Base-by-base conservation (phyloP, 2,113 vertebrate genomes). In the Gymnocephalus cernua region DNA sequence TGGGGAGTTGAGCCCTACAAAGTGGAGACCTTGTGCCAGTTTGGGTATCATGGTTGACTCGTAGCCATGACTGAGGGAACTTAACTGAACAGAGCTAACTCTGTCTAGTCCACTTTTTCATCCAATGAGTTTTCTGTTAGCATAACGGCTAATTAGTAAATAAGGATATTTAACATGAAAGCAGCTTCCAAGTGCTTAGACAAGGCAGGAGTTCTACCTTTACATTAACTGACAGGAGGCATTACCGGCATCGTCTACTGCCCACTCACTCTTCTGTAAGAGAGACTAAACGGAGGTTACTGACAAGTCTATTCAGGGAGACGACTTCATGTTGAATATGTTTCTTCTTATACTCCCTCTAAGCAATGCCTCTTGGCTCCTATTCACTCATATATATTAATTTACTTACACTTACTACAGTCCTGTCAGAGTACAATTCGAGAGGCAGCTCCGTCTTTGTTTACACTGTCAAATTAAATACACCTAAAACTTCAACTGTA, bases 231-330 rank as follows among this genome's bases (percentile, higher is more conserved):
- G 74, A 57, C 45, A 74, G 29, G 25, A 56, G 25, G 19, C 54
- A 62, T 80, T 85, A 65, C 23, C 61, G 75, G 70, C 32, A 76
- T 65, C 18, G 4, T 65, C 35, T 64, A 21, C 66, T 80, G 76
- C 76, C 61, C 80, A 59, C 56, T 72, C 67, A 68, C 54, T 79
- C 56, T 13, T 64, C 56, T 74, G 12, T 59, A 19, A 77, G 32
- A 35, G 61, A 67, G 59, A 44, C 69, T 72, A 65, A 79, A 53
- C 29, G 16, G 14, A 84, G 54, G 59, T 70, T 4, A 48, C 56
- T 50, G 77, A 57, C 62, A 65, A 65, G 73, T 62, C 65, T 56
- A 29, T 23, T 83, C 44, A 23, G 25, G 35, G 50, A 67, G 50
- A 69, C 29, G 14, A 18, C 41, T 53, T 74, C 74, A 50, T 47